phyloP scores from a whole-genome alignment of 2,113 vertebrate genomes.

The Phrynocephalus versicolor region DNA sequence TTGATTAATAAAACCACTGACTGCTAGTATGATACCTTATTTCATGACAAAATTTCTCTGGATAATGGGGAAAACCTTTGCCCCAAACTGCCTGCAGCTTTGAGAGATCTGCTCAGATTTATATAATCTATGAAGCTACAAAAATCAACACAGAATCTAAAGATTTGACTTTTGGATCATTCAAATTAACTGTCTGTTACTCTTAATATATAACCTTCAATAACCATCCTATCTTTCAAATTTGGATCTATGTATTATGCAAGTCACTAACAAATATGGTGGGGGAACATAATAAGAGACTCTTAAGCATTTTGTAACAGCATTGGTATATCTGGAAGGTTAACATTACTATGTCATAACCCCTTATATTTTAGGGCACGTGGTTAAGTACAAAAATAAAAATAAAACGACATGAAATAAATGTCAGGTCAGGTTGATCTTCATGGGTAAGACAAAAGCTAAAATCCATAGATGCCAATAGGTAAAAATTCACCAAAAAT shows the following conservation, averaged over 20 bases:
- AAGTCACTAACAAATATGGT: background rate
- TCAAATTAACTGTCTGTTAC: background rate
- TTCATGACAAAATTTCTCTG: background rate
- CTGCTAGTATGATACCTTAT: background rate
- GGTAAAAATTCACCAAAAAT: too few species aligned
- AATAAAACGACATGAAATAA: too few species aligned
- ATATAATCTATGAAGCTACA: background rate
- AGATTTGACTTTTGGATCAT: background rate
- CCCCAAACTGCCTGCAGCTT: background rate
- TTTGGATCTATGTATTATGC: background rate
- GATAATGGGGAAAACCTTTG: background rate
- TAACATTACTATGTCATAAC: background rate
- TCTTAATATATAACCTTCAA: background rate
- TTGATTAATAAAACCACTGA: constrained; percentile 10
- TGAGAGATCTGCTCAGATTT: background rate
- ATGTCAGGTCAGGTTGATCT: background rate
- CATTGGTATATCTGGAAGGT: background rate
- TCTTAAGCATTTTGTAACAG: too few species aligned
- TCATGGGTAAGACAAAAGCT: background rate
- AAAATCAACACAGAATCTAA: background rate
- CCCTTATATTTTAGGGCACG: background rate
- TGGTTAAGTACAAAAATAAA: background rate
- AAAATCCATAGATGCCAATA: too few species aligned
- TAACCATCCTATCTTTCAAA: background rate
- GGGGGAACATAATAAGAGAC: too few species aligned